phyloP scores from a whole-genome alignment of 92 coral and sea anemone genomes.

The Meandrina meandrites region DNA sequence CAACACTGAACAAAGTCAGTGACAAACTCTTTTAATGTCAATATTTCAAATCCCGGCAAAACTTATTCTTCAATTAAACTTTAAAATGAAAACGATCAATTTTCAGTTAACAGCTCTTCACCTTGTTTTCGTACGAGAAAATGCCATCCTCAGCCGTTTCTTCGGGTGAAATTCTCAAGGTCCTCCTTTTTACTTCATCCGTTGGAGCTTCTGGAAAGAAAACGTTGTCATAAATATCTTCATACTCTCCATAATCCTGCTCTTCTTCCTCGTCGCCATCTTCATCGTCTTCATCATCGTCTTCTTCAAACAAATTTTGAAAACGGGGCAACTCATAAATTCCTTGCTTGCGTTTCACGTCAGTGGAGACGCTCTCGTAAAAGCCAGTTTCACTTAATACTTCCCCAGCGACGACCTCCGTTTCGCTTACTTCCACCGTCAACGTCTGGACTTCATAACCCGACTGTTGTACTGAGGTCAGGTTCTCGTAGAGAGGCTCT shows the following conservation, averaged over 20 bases:
- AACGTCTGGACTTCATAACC: constrained; percentile 15
- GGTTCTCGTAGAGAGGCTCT: not conserved
- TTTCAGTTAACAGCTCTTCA: not conserved
- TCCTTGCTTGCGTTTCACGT: not conserved
- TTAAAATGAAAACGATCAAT: not conserved
- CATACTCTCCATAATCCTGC: not conserved
- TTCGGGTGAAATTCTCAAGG: constrained; percentile 7
- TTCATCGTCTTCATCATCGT: constrained; percentile 7
- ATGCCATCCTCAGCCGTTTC: constrained; percentile 18
- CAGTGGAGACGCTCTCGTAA: not conserved
- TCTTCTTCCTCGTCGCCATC: not conserved
- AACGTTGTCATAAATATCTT: constrained; percentile 13
- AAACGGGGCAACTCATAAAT: constrained; percentile 1
- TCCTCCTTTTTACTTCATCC: not conserved
- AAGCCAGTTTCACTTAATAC: not conserved
- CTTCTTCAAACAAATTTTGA: constrained; percentile 8
- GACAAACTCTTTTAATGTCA: too few relatives aligned
- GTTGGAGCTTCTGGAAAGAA: constrained; percentile 23
- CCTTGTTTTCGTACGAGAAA: constrained; percentile 38
- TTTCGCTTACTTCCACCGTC: constrained; percentile 3
- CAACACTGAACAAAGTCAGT: too few relatives aligned
- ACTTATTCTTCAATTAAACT: too few relatives aligned
- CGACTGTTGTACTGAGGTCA: not conserved
- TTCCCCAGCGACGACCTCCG: not conserved
- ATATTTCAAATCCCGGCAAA: too few relatives aligned